Evolutionary conservation across 2,888 invertebrate species (phyloP), one percentile per base, ranked within the genome.

Genomic region (Ophion obscuratus): DNA sequence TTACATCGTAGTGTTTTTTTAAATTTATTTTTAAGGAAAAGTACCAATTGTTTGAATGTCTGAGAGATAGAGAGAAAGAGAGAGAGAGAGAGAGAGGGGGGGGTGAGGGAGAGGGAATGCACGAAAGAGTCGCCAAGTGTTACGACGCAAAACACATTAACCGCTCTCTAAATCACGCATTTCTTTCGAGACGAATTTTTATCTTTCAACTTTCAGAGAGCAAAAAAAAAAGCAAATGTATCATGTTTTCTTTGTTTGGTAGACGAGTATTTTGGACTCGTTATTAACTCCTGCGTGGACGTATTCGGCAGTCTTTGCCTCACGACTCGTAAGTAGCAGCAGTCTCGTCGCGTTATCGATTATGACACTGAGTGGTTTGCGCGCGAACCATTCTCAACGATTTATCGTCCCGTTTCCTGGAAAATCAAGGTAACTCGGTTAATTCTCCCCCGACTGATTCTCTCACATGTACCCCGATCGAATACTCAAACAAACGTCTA

Each of bases 391-490:
- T 84, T 80, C 80, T 68, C 83, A 79, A 75, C 62, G 83, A 80
- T 84, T 79, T 84, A 84, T 81, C 73, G 75, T 81, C 84, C 82
- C 84, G 78, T 80, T 83, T 82, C 88, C 88, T 88, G 88, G 74
- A 88, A 88, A 88, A 88, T 88, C 84, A 88, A 88, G 84, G 87
- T 87, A 81, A 77, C 87, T 85, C 78, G 85, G 84, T 88, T 88
- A 88, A 87, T 87, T 84, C 73, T 61, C 27, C 68, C 40, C 40
- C 40, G 1, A 40, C 40, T 36, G 36, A 36, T 36, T 71, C 62
- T 71, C 62, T 61, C 68, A 47, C 53, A 31, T 57, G 11, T 36
- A 61, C 44, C 73, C 61, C 66, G 36, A 17, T 53, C 57, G 62
- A 76, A 82, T 79, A 83, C 66, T 79, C 74, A 75, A 83, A 67